These are phyloP conservation scores for Agapornis canus DNA, from an alignment of 2,797 vertebrate species.

Conservation along the genomic window DNA sequence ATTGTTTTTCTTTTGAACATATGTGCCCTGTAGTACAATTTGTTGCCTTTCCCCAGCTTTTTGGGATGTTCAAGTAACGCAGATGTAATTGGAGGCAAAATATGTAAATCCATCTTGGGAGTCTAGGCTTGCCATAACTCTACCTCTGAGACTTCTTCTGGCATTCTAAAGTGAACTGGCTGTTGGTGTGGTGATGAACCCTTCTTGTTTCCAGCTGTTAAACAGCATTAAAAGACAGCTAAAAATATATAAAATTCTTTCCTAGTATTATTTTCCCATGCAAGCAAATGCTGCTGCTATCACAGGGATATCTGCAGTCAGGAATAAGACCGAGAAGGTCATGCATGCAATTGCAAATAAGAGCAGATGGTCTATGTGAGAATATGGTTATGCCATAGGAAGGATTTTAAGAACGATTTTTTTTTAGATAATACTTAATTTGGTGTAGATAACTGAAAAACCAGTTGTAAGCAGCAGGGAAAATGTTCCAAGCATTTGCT, in stretches of 20 bases:
- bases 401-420: background rate
- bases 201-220: slow-evolving; percentile 60
- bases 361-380: slow-evolving; percentile 14
- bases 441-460: background rate
- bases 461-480: background rate
- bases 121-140: background rate
- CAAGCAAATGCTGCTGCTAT: slow-evolving; percentile 27
- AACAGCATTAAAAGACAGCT: slow-evolving; percentile 52
- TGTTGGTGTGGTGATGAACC: background rate
- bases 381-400: background rate
- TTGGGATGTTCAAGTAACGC: background rate
- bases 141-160: background rate
- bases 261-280: slow-evolving; percentile 65
- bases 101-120: background rate
- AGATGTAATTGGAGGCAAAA: background rate
- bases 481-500: background rate
- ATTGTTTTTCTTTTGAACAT: background rate
- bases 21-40: background rate
- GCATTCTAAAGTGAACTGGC: background rate
- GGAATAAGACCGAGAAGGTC: slow-evolving; percentile 40
- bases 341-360: background rate
- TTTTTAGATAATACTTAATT: background rate
- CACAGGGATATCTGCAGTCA: slow-evolving; percentile 20
- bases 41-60: background rate
- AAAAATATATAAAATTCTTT: slow-evolving; percentile 72